These are phyloP conservation scores for Parnassius glacialis DNA, from an alignment of 2,888 invertebrate genomes.

Conservation along the genomic window DNA sequence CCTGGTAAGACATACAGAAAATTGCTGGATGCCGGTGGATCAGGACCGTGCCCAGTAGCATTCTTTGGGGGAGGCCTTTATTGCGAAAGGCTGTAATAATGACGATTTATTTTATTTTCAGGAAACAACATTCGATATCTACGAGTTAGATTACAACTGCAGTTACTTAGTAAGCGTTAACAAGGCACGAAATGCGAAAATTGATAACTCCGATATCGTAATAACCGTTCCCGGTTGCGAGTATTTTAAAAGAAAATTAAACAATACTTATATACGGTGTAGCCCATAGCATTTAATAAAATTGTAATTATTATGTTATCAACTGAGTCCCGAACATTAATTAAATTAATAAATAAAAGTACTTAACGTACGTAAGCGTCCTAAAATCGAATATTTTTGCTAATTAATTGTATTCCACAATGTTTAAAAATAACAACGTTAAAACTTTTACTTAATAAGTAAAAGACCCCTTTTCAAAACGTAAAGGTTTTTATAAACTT, in stretches of 20 bases:
- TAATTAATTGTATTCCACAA: too few species aligned
- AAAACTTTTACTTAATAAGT: too few species aligned
- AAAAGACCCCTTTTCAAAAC: too few species aligned
- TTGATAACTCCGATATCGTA: constrained; percentile 70
- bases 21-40: too few species aligned
- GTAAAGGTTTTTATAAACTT: too few species aligned
- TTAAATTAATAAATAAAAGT: neutral
- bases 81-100: too few species aligned
- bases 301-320: constrained; percentile 6
- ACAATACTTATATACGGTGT: constrained; percentile 50
- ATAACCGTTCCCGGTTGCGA: constrained; percentile 78
- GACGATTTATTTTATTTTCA: constrained; percentile 46
- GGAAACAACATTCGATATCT: constrained; percentile 78
- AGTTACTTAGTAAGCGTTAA: constrained; percentile 79
- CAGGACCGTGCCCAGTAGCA: too few species aligned
- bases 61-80: too few species aligned
- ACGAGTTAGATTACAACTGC: constrained; percentile 80
- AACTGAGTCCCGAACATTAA: neutral
- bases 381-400: too few species aligned
- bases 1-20: too few species aligned
- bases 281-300: constrained; percentile 34
- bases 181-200: constrained; percentile 52
- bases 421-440: too few species aligned
- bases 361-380: too few species aligned
- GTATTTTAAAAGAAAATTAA: constrained; percentile 65